phyloP scores from a whole-genome alignment of 2,888 invertebrate genomes.

The Oxycera nigricornis region DNA sequence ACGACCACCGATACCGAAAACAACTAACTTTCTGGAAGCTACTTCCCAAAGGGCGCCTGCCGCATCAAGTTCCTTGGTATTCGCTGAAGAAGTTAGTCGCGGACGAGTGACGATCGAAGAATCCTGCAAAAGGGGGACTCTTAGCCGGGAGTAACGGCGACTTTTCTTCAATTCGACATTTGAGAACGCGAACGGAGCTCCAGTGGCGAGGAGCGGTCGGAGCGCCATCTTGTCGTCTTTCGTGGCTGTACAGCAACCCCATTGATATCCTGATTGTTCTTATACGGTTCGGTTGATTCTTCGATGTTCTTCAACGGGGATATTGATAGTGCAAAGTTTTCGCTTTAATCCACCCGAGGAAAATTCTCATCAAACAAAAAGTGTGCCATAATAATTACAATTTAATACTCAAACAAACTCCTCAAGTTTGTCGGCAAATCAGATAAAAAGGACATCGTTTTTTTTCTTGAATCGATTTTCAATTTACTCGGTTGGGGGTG shows the following conservation, averaged over 20 bases:
- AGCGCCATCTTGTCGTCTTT: slow-evolving; percentile 39
- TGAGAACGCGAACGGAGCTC: slow-evolving; percentile 27
- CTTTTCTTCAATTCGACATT: slow-evolving; percentile 2
- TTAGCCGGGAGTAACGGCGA: slow-evolving; percentile 26
- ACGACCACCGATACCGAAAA: not conserved
- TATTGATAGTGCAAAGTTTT: not conserved
- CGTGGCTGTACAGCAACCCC: not conserved
- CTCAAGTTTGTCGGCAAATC: not conserved
- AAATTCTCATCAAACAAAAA: not conserved
- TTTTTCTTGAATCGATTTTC: not conserved
- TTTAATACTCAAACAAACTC: not conserved
- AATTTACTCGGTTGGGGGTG: not conserved
- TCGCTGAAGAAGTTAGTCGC: not conserved
- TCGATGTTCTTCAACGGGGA: not conserved
- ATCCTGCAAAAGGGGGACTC: slow-evolving; percentile 24
- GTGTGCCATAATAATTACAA: not conserved
- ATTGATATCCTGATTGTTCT: slow-evolving; percentile 10
- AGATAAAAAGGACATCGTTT: not conserved
- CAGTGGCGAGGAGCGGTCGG: not conserved
- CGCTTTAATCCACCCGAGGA: not conserved
- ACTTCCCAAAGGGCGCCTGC: not conserved
- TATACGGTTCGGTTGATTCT: not conserved
- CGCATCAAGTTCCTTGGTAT: not conserved
- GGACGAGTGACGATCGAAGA: not conserved
- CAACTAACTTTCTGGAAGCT: slow-evolving; percentile 16